These are phyloP conservation scores for Pyrgilauda ruficollis DNA, from an alignment of 2,113 vertebrate genomes.

Conservation along the genomic window DNA sequence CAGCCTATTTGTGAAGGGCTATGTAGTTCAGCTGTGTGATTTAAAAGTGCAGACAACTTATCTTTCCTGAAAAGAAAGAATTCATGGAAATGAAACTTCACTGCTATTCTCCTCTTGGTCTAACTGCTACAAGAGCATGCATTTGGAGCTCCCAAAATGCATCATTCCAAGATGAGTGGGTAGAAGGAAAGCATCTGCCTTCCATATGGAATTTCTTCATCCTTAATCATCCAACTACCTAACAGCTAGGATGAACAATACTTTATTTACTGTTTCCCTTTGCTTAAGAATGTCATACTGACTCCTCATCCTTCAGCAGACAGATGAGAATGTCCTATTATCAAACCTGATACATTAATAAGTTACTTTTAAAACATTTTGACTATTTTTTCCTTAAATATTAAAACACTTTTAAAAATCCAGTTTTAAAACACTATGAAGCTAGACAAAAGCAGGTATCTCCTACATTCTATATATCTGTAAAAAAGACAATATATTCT, in stretches of 20 bases:
- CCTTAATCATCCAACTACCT: not conserved
- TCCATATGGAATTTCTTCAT: constrained; percentile 15
- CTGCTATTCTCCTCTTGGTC: not conserved
- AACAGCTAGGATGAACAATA: constrained; percentile 17
- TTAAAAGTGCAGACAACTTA: not conserved
- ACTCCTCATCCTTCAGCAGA: not conserved
- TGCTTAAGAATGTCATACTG: constrained; percentile 16
- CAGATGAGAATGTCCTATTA: not conserved
- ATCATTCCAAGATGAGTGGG: not conserved
- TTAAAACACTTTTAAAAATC: not conserved
- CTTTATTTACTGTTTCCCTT: constrained; percentile 36
- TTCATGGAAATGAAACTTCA: not conserved
- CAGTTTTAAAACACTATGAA: not conserved
- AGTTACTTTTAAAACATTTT: not conserved
- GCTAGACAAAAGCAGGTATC: not conserved
- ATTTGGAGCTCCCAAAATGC: not conserved
- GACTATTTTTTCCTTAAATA: not conserved
- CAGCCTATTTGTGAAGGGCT: not conserved
- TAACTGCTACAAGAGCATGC: not conserved
- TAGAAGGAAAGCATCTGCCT: constrained; percentile 32
- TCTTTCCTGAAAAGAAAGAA: not conserved
- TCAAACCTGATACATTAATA: not conserved
- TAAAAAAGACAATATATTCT: not conserved
- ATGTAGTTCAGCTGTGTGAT: not conserved
- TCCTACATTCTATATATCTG: not conserved